Percentiles rank a stretch among this genome's conserved stretches.
Conservation (phyloP, 2,113 vertebrate species). For the Sigmodon hispidus region DNA sequence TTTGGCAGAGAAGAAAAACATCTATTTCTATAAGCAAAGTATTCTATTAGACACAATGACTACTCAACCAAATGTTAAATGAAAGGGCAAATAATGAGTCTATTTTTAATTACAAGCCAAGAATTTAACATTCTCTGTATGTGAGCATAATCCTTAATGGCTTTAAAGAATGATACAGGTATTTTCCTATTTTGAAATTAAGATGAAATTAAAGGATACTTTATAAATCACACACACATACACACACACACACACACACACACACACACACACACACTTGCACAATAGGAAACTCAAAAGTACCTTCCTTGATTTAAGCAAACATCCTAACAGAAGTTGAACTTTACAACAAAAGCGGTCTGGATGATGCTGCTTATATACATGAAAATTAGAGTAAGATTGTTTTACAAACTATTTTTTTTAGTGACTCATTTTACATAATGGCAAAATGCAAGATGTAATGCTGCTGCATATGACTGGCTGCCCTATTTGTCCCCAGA, state of each 20-base stretch:
- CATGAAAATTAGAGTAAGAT: slow-evolving; percentile 36
- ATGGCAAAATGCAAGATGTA: neutral
- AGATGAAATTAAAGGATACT: slow-evolving; percentile 44
- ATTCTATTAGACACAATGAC: neutral
- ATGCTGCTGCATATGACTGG: neutral
- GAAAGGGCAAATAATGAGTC: slow-evolving; percentile 17
- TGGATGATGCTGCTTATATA: slow-evolving; percentile 35
- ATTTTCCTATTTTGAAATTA: slow-evolving; percentile 64
- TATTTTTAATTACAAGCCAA: slow-evolving; percentile 36
- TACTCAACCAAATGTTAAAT: slow-evolving; percentile 54
- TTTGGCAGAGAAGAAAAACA: slow-evolving; percentile 49
- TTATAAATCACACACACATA: neutral
- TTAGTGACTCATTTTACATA: slow-evolving; percentile 47
- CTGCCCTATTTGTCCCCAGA: neutral
- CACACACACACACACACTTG: neutral
- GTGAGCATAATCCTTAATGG: neutral
- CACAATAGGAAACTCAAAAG: slow-evolving; percentile 11
- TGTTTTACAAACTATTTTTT: slow-evolving; percentile 30
- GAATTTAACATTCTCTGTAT: slow-evolving; percentile 10
- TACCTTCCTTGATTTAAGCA: slow-evolving; percentile 36
- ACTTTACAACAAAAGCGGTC: neutral
- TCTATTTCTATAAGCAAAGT: slow-evolving; percentile 60
- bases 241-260: neutral
- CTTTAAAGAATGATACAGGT: slow-evolving; percentile 32
- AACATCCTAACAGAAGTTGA: slow-evolving; percentile 52